These are phyloP conservation scores for Danio jaintianensis DNA, from an alignment of 2,797 vertebrate species.

Conservation along the genomic window DNA sequence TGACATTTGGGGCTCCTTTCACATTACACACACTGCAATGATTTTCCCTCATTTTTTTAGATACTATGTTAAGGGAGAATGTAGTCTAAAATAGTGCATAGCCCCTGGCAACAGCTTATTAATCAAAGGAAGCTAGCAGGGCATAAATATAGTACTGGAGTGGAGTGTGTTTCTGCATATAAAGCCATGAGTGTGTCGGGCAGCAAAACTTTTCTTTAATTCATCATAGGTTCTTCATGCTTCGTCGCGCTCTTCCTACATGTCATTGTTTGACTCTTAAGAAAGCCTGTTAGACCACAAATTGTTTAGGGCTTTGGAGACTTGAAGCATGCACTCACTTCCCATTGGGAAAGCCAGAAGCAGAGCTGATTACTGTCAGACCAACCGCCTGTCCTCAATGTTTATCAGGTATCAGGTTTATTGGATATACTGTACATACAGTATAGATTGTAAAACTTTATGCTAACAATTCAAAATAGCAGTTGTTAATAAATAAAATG, in stretches of 20 bases:
- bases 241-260: slow-evolving; percentile 68
- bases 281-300: slow-evolving; percentile 64
- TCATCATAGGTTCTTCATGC: slow-evolving; percentile 59
- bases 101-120: slow-evolving; percentile 56
- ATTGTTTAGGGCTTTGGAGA: slow-evolving; percentile 80
- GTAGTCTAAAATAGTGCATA: slow-evolving; percentile 53
- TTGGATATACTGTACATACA: background rate
- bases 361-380: slow-evolving; percentile 59
- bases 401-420: background rate
- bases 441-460: background rate
- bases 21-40: slow-evolving; percentile 41
- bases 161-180: slow-evolving; percentile 19
- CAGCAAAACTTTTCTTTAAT: slow-evolving; percentile 29
- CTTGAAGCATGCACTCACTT: slow-evolving; percentile 63
- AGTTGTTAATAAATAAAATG: too few species aligned
- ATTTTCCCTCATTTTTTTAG: background rate
- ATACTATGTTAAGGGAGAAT: slow-evolving; percentile 48
- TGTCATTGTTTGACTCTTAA: slow-evolving; percentile 75
- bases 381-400: background rate
- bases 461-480: background rate
- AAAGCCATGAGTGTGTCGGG: slow-evolving; percentile 21
- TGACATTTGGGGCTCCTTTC: slow-evolving; percentile 59
- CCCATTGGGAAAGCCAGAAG: slow-evolving; percentile 63
- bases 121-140: slow-evolving; percentile 61
- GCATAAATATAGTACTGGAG: slow-evolving; percentile 35